Evolutionary conservation across 2,797 vertebrate genomes (phyloP), one percentile per base, ranked within the genome.

Genomic region (Graptemys geographica): DNA sequence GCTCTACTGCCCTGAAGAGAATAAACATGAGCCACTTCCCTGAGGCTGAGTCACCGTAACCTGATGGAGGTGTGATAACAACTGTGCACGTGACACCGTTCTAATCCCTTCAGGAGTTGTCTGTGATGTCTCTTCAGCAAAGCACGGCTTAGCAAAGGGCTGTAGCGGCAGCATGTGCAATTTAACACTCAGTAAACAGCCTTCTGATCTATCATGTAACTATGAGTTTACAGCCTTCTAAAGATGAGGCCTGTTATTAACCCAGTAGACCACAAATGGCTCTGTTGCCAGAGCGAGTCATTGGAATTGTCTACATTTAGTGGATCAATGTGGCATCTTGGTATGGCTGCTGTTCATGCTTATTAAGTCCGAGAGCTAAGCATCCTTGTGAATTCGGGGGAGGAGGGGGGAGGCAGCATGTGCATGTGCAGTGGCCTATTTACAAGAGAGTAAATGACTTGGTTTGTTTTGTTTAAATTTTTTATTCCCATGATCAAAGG

Each of bases 401-500:
- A 7, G 31, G 28, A 5, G 27, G 51, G 84, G 5, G 53, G 56
- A 31, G 21, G 8, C 53, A 92, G 52, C 44, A 79, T 82, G 31
- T 57, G 85, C 31, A 47, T 11, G 15, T 23, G 11, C 52, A 86
- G 25, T 88, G 28, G 6, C 80, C 62, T 92, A 19, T 87, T 89
- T 89, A 79, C 56, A 94, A 44, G n/a, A 69, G 33, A 85, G 10
- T 80, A 82, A 95, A 91, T 86, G 4, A n/a, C 83, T 90, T 90
- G 76, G 52, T 91, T 93, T 62, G 28, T 52, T 81, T 55, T 62
- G 28, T 52, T 81, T 55, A 6, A 2, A 11, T 72, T 33, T 82
- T 84, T 86, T 93, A 69, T 90, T 92, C 93, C 55, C 74, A 78
- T 89, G 44, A 86, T 86, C 62, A 84, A 88, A 95, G 91, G 1